Evolutionary conservation across 2,888 invertebrate genomes (phyloP).

Genomic region (Glaucopsyche alexis): DNA sequence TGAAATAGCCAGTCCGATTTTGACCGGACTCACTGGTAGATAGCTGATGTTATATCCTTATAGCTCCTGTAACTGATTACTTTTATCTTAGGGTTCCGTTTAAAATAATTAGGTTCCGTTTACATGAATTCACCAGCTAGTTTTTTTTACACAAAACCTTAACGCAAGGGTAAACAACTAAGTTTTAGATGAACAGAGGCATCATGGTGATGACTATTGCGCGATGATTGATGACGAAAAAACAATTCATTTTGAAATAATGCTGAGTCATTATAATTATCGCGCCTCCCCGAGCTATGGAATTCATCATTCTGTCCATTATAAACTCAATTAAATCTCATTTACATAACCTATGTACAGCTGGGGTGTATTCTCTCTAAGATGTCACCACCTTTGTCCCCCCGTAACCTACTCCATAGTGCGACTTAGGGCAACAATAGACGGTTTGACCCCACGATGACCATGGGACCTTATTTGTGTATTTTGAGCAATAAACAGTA

Average conservation of each 20-base stretch:
- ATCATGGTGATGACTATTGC: background rate
- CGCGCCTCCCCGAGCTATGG: slow-evolving; percentile 56
- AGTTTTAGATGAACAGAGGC: background rate
- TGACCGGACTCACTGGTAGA: too few species aligned
- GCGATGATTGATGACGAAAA: background rate
- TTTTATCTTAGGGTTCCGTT: too few species aligned
- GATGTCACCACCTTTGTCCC: slow-evolving; percentile 78
- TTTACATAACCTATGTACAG: slow-evolving; percentile 70
- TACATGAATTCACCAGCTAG: background rate
- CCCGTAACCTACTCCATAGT: slow-evolving; percentile 69
- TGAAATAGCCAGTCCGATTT: too few species aligned
- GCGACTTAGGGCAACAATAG: slow-evolving; percentile 73
- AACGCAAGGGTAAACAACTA: background rate
- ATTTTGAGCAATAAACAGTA: slow-evolving; percentile 79
- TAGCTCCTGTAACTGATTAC: too few species aligned
- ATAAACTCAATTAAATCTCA: slow-evolving; percentile 80
- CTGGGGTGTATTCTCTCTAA: slow-evolving; percentile 56
- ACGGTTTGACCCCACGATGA: slow-evolving; percentile 73
- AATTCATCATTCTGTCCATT: slow-evolving; percentile 72
- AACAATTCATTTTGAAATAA: slow-evolving; percentile 26
- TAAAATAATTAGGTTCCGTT: too few species aligned
- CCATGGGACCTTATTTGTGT: slow-evolving; percentile 74
- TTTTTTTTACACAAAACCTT: background rate
- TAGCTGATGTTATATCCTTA: too few species aligned
- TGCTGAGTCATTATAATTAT: slow-evolving; percentile 66